Evolutionary conservation across 64 coral and sea anemone species (phyloP), one percentile per base, ranked within the genome.

Genomic region (Anthopleura sola): DNA sequence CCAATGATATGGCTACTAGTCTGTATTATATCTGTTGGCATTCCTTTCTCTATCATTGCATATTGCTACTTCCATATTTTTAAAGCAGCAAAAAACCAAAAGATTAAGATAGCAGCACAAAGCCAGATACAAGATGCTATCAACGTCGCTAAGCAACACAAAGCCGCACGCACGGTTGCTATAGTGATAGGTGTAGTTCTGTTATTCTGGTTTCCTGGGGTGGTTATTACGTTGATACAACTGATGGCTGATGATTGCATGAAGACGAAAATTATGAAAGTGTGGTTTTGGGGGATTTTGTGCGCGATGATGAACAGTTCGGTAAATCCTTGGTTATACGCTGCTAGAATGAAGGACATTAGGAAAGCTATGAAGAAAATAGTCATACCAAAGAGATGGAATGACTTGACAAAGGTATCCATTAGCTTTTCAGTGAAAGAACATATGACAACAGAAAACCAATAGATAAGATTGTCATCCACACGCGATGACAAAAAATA

Each of bases 11-110:
- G 87, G 87, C 26, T 88, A 3, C 10, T 66, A 29, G 29, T 16
- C 1, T 82, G 39, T 15, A 83, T 66, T 4, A 9, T 88, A 0
- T 64, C 49, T 3, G 48, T 88, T 34, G 33, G 80, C 5, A 71
- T 88, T 1, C 87, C 87, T 3, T 60, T 88, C 9, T 69, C 21
- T 48, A 39, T 23, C 11, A 82, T 88, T 20, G 54, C 87, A 21
- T 88, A 50, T 66, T 88, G 87, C 78, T 88, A 88, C 49, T 34
- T 88, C 14, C 87, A 66, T 13, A 82, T 88, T 23, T 88, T 66
- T 29, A 64, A 75, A 18, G 58, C 57, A 1, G 87, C 87, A 14
- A 15, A 1, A 36, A 24, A n/a, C 3, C 87, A 88, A 49, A 62
- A 17, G 24, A 46, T n/a, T 15, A 88, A 81, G 29, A 88, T 88